Base-by-base conservation (phyloP, 1,140 invertebrate genomes). In the Myzus persicae region DNA sequence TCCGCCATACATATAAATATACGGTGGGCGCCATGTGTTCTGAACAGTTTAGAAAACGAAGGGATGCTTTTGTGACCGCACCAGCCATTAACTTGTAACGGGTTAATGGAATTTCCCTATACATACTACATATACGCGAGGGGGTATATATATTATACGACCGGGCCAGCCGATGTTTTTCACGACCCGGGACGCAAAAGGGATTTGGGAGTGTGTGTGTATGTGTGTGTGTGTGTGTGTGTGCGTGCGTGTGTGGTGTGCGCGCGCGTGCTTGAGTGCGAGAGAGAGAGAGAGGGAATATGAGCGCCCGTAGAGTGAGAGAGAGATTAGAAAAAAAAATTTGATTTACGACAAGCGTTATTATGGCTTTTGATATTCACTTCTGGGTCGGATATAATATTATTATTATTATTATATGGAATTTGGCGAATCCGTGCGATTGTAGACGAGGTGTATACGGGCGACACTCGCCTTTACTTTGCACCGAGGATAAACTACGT, bases 21-120 rank as follows among this genome's bases (percentile, higher is more conserved):
- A 51, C n/a, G 38, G 20, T 3, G n/a, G 8, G 38, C 90, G 14
- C 90, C 90, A 51, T 81, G 90, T 91, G 90, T 48, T 76, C 40
- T 18, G 90, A 91, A 90, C 88, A 42, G 88, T 90, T 90, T 59
- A 40, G 87, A 38, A 87, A 89, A 38, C 87, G 46, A 76, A 91
- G 42, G 40, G 67, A 76, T 44, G 59, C 90, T 81, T 91, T 46
- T 46, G 90, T 81, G 42, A 91, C 90, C 90, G 54, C 89, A 51
- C 36, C n/a, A 40, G 90, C 90, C 90, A 81, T 91, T 91, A 91
- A 81, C 90, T 91, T 81, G 90, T 91, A 91, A 91, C 90, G 90
- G 90, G 90, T 91, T 91, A 91, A 91, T 91, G 90, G 90, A 91
- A 91, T 91, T 89, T 51, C 40, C n/a, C 87, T 48, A 51, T 89